Base-by-base conservation (phyloP, 92 coral and sea anemone species). In the Phenganax stokvisi region DNA sequence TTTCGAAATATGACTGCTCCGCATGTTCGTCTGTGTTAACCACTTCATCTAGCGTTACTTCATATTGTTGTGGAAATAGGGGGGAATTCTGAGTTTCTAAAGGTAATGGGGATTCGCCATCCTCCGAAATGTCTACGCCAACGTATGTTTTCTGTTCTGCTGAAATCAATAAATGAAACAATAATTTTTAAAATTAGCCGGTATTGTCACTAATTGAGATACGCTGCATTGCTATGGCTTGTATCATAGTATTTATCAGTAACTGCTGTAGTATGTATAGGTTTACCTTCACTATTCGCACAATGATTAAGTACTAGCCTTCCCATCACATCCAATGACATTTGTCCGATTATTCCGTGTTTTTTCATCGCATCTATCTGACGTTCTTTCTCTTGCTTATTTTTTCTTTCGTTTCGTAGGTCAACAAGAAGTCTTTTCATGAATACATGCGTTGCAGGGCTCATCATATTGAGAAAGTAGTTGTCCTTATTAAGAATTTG, bases 401-500 rank as follows among this genome's bases (percentile, higher is more conserved):
- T 84, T 52, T 72, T 79, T 44, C 64, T 56, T 44, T 73, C 80
- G 62, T 87, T 87, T 37, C 76, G 47, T n/a, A 74, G 73, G 57
- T 84, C 75, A 9, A 87, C 76, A 69, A 78, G 85, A 12, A 87
- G 85, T 54, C 87, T 79, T 76, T 77, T 79, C 89, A 87, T 87
- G 77, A 87, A 87, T 27, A 87, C 77, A 54, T 87, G 89, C 54
- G 80, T 78, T 52, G 69, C 89, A 31, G 89, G 89, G 8, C 73
- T 71, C 89, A 87, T 83, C 84, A 83, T 83, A 56, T 87, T 87
- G 60, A 87, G 75, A 7, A 79, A 54, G 76, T 87, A 87, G 62
- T 87, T 83, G 75, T 69, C 77, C n/a, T 85, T 75, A 70, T 83
- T 86, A 16, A 86, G 75, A 25, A 74, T 57, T 63, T 56, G 78